Conservation (phyloP, 2,113 vertebrate genomes). For the Tenrec ecaudatus region DNA sequence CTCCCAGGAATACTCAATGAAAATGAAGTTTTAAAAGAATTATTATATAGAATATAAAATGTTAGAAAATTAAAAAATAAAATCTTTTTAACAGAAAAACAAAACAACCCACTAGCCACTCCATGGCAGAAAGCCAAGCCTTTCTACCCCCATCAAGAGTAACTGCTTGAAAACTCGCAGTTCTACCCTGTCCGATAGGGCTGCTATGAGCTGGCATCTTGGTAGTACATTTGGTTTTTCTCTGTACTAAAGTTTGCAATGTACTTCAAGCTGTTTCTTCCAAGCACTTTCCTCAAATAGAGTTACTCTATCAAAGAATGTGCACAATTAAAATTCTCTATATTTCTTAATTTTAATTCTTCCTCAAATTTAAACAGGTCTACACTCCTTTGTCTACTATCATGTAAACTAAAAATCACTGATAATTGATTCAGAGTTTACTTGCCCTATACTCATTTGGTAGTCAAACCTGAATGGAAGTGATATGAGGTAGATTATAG, state of each 20-base stretch:
- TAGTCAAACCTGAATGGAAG: not conserved
- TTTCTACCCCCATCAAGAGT: too few species aligned
- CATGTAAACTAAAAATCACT: not conserved
- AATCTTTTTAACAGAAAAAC: too few species aligned
- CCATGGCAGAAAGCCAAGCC: too few species aligned
- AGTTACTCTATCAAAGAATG: not conserved
- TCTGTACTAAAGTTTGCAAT: not conserved
- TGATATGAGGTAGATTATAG: not conserved
- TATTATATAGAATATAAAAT: too few species aligned
- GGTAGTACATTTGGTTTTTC: too few species aligned
- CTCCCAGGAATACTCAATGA: too few species aligned
- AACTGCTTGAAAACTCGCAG: too few species aligned
- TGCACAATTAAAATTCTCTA: not conserved
- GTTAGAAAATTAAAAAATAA: too few species aligned
- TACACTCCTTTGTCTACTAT: not conserved
- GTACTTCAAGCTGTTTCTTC: not conserved
- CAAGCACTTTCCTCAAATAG: not conserved
- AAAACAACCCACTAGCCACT: too few species aligned
- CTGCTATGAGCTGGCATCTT: too few species aligned
- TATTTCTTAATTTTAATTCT: slow-evolving; percentile 44
- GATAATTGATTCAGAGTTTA: slow-evolving; percentile 42
- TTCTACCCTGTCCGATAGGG: too few species aligned
- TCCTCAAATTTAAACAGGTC: slow-evolving; percentile 39
- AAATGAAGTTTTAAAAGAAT: too few species aligned
- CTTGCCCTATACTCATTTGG: not conserved